Evolutionary conservation across 64 coral and sea anemone species (phyloP), one percentile per base, ranked within the genome.

Genomic region (Actinia tenebrosa): DNA sequence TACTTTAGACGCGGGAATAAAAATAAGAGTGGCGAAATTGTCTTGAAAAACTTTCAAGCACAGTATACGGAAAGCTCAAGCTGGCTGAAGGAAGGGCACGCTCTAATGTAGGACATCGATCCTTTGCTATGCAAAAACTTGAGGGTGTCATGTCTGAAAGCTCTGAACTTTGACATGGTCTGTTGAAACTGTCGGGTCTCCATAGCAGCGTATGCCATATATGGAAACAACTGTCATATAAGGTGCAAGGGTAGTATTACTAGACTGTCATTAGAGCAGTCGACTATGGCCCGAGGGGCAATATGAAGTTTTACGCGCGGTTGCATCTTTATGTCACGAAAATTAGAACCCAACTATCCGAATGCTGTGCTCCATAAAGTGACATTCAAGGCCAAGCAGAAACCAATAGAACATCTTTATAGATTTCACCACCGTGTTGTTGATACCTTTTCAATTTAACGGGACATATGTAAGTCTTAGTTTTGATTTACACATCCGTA

Each of bases 101-200:
- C 90, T 84, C 61, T 61, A 84, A 88, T 61, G 62, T 87, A 92
- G 71, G 80, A 88, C 85, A 92, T 64, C 53, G 83, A 85, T 88
- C 91, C 88, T 89, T 95, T 82, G 91, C 94, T 96, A 93, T 97
- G 94, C 88, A 95, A 95, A 97, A 92, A 89, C 89, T 84, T 53
- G 89, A 90, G 88, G 88, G 94, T 97, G 94, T 97, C 94, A 96
- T 93, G 94, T 97, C 94, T 97, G 94, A 93, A 97, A 92, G 86
- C 84, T 86, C 94, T 97, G 94, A 97, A 97, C 94, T 97, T 93
- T 97, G 94, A 97, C 94, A 97, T 97, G 92, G 91, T 92, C 88
- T 97, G 94, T 97, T 97, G 91, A 87, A 97, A 91, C 88, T 97
- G 94, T 97, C 94, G 88, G 88, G 94, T 97, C 86, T 88, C 94